These are phyloP conservation scores for Pandemis heparana DNA, from an alignment of 2,888 invertebrate species.

Conservation along the genomic window DNA sequence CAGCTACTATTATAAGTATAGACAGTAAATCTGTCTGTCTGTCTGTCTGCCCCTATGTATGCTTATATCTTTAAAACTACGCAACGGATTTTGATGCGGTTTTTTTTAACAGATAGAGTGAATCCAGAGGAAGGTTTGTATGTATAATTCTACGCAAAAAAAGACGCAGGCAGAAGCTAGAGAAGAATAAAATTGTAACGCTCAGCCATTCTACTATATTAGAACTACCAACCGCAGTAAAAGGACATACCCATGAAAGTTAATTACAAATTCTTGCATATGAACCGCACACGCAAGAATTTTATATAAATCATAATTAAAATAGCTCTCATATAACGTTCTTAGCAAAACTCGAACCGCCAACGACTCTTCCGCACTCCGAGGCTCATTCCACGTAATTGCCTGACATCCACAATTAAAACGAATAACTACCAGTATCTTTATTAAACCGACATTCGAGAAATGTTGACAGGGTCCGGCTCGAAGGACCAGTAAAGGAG, in stretches of 20 bases:
- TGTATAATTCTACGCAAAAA: no score
- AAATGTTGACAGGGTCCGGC: conserved; percentile 32
- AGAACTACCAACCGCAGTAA: neutral
- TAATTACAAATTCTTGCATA: neutral
- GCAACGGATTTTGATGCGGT: no score
- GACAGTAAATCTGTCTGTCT: no score
- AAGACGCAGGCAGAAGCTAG: no score
- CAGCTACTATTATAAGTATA: no score
- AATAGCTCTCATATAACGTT: conserved; percentile 10
- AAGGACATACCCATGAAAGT: neutral
- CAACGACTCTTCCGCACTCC: conserved; percentile 30
- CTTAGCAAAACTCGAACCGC: conserved; percentile 6
- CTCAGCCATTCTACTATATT: neutral
- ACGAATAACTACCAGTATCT: conserved; percentile 37
- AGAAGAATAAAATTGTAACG: no score
- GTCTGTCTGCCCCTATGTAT: no score
- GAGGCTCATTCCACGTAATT: conserved; percentile 8
- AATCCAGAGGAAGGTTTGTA: no score
- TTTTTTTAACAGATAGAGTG: no score
- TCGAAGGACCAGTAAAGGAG: conserved; percentile 32
- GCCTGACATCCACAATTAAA: conserved; percentile 24
- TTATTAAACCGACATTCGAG: conserved; percentile 35
- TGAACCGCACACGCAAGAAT: neutral
- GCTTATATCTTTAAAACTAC: no score
- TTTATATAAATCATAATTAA: conserved; percentile 7